Conservation (phyloP, 2,888 invertebrate genomes). For the Tetragonisca angustula region DNA sequence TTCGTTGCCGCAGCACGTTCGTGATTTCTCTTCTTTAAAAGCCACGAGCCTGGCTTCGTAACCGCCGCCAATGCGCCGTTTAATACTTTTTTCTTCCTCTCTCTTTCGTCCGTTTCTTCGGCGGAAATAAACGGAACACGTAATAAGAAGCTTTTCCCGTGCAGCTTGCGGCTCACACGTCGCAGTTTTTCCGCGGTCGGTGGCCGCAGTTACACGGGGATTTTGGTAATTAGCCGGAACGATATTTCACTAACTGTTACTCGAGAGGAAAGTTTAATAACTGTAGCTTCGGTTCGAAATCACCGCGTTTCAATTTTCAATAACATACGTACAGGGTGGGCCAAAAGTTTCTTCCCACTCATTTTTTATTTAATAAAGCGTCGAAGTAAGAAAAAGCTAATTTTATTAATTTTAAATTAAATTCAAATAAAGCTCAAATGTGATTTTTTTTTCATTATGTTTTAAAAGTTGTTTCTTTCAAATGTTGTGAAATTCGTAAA, state of each 20-base stretch:
- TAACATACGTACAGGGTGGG: background rate
- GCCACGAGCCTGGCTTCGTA: slow-evolving; percentile 18
- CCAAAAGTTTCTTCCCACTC: no score
- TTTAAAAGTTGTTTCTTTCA: no score
- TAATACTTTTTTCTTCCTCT: background rate
- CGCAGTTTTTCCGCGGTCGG: slow-evolving; percentile 16
- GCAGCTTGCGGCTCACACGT: slow-evolving; percentile 42
- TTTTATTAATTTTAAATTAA: no score
- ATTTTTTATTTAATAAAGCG: no score
- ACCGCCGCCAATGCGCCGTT: slow-evolving; percentile 29
- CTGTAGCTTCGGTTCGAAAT: background rate
- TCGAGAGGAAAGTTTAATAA: slow-evolving; percentile 26
- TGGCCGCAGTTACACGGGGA: slow-evolving; percentile 35
- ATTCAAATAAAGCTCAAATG: no score
- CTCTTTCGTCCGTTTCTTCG: background rate
- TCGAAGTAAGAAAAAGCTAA: no score
- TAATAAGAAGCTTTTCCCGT: slow-evolving; percentile 56
- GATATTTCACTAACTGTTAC: slow-evolving; percentile 31
- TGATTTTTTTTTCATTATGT: no score
- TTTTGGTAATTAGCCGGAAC: slow-evolving; percentile 46
- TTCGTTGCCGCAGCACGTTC: slow-evolving; percentile 16
- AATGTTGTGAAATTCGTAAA: no score
- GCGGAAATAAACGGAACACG: slow-evolving; percentile 42
- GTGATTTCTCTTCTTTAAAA: slow-evolving; percentile 26
- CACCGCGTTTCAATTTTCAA: background rate